These are phyloP conservation scores for Uloborus diversus DNA, from an alignment of 1,140 invertebrate genomes.

Conservation along the genomic window DNA sequence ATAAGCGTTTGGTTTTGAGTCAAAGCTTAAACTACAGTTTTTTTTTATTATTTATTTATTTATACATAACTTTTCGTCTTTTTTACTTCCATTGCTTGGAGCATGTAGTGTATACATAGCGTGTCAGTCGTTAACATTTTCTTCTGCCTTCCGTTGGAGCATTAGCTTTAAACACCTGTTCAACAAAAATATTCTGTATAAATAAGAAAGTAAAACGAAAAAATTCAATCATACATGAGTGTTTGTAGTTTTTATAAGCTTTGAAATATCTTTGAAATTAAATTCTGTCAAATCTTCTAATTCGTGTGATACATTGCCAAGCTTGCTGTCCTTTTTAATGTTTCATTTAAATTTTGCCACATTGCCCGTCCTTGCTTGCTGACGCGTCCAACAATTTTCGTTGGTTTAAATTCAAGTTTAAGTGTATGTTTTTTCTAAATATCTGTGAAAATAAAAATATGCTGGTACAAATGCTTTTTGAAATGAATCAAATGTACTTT, in stretches of 20 bases:
- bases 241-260: constrained; percentile 25
- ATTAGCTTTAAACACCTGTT: neutral
- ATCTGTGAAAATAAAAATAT: too few relatives aligned
- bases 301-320: neutral
- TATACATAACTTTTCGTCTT: neutral
- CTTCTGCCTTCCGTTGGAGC: constrained; percentile 26
- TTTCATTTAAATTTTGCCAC: constrained; percentile 4
- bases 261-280: constrained; percentile 31
- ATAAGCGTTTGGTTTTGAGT: too few relatives aligned
- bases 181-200: neutral
- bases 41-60: too few relatives aligned
- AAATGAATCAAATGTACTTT: too few relatives aligned
- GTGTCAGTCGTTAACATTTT: constrained; percentile 14
- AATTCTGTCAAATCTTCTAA: constrained; percentile 9
- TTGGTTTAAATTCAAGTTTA: too few relatives aligned
- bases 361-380: constrained; percentile 35
- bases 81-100: constrained; percentile 25
- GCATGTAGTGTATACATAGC: constrained; percentile 14
- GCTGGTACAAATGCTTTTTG: too few relatives aligned
- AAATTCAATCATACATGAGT: constrained; percentile 8
- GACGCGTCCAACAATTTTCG: constrained; percentile 15
- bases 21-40: too few relatives aligned
- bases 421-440: too few relatives aligned
- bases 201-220: neutral
- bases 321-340: constrained; percentile 28